Base-by-base conservation (phyloP, 2,888 invertebrate species). In the Drosophila koepferae region DNA sequence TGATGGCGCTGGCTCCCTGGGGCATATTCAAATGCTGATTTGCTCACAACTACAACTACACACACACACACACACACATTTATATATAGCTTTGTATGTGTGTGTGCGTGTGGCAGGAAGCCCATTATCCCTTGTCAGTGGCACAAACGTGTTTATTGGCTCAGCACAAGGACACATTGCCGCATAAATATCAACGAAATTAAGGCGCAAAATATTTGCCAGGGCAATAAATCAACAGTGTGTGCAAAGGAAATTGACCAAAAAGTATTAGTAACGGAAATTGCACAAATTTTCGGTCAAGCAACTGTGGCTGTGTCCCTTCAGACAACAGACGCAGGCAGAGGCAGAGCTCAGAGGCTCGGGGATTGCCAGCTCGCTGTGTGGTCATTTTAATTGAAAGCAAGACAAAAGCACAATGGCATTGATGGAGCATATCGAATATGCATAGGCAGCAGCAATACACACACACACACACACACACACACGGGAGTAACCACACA, bases 51-150 rank as follows among this genome's bases (percentile, higher is more conserved):
- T 23, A 28, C 28, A 28, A 28, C 28, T 28, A 28, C 16, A 40
- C 38, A 40, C 38, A 38, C 38, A 40, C 38, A 38, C 38, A 65
- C 38, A 44, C 1, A 20, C 16, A 34, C 7, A 31, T 36, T n/a
- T n/a, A 28, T 23, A 12, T 18, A 12, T 9, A 8, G 20, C 31
- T 51, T 9, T 41, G n/a, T 63, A 38, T 34, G 10, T 62, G 14
- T 43, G 18, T 63, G 46, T 48, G 14, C 51, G 20, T 63, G 5
- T 60, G 68, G 73, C 59, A 78, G 81, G 80, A 79, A 77, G 71
- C 80, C 89, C 88, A 89, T 90, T 90, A 89, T 89, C 89, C 89
- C 87, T 90, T 89, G 86, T 89, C 89, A 89, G 89, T 85, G 86
- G 78, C 84, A 87, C 69, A 86, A 87, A 86, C 86, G 85, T 86